phyloP scores from a whole-genome alignment of 2,888 invertebrate species.

The Idaea straminata region DNA sequence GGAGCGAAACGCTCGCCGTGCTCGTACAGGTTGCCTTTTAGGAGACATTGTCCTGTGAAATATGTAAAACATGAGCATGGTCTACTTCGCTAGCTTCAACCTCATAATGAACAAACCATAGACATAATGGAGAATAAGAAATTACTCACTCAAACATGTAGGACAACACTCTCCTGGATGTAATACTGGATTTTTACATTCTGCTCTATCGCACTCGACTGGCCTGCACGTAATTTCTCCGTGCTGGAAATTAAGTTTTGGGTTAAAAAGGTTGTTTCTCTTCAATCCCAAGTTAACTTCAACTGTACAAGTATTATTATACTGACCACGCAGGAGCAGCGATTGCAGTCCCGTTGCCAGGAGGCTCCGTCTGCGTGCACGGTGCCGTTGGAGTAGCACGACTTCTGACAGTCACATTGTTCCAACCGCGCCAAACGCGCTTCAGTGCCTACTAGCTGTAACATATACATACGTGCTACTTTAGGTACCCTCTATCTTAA shows the following conservation, averaged over 20 bases:
- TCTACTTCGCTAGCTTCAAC: not conserved
- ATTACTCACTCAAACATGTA: constrained; percentile 88
- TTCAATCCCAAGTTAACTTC: not conserved
- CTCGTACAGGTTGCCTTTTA: constrained; percentile 85
- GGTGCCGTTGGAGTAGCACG: constrained; percentile 90
- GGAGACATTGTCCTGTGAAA: constrained; percentile 84
- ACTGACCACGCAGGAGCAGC: constrained; percentile 92
- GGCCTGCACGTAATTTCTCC: constrained; percentile 92
- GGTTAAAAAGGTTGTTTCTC: not conserved
- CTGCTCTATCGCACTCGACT: constrained; percentile 87
- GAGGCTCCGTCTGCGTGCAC: constrained; percentile 90
- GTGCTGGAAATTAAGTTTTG: constrained; percentile 78
- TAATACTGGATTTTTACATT: constrained; percentile 90
- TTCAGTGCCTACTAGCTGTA: constrained; percentile 90
- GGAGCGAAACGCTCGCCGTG: constrained; percentile 88
- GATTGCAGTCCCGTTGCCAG: constrained; percentile 92
- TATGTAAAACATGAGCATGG: too few species aligned
- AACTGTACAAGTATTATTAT: not conserved
- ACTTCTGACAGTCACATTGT: constrained; percentile 94
- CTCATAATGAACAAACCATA: not conserved
- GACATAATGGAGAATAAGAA: not conserved
- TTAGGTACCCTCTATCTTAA: constrained; percentile 5
- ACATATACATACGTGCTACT: constrained; percentile 6
- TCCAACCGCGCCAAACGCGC: constrained; percentile 88
- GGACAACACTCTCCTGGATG: constrained; percentile 92